Conservation (phyloP, 2,113 vertebrate genomes). For the Balaeniceps rex region DNA sequence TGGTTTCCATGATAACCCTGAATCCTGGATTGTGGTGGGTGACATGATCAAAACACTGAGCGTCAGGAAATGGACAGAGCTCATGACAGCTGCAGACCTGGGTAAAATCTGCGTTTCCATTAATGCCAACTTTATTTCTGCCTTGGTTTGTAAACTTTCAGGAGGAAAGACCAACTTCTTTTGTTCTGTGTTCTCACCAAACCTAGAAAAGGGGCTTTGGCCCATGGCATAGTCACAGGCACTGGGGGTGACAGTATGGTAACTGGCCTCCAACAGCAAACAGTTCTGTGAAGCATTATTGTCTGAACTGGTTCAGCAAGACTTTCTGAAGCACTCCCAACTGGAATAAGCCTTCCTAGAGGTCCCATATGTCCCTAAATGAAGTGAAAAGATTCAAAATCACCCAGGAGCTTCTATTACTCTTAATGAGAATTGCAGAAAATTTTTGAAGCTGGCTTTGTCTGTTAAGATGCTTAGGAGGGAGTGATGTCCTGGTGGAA, state of each 20-base stretch:
- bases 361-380: not conserved
- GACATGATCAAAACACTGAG: not conserved
- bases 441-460: not conserved
- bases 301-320: not conserved
- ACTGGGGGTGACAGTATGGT: rapidly evolving
- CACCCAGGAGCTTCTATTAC: not conserved
- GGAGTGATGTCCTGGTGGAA: not conserved
- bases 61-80: not conserved
- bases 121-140: not conserved
- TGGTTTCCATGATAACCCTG: not conserved
- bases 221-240: not conserved
- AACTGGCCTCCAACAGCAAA: not conserved
- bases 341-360: not conserved
- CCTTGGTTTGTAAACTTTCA: not conserved
- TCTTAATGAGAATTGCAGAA: not conserved
- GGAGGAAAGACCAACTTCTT: not conserved
- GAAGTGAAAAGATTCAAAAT: not conserved
- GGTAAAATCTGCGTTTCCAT: not conserved
- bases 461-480: not conserved
- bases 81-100: not conserved
- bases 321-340: not conserved
- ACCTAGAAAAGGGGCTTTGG: not conserved
- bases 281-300: not conserved
- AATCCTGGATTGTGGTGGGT: constrained; percentile 31
- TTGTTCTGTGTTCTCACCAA: not conserved